Evolutionary conservation across 2,797 vertebrate species (phyloP), one percentile per base, ranked within the genome.

Genomic region (Remorina albescens): DNA sequence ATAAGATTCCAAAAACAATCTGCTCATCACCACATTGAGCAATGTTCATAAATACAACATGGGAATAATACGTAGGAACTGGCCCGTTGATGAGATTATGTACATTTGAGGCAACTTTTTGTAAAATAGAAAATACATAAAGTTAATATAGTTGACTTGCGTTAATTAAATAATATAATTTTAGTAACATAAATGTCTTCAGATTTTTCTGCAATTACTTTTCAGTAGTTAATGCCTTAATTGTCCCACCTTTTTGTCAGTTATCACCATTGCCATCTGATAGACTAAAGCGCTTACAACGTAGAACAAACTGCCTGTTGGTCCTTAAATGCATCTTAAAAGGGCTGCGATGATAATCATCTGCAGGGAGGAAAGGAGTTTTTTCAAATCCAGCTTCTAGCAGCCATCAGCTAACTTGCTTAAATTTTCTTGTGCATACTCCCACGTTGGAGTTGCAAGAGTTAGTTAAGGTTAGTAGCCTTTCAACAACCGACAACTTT

Each of bases 11-110:
- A 30, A 3, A 65, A 42, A 47, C 6, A 0, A 10, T 19, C 26
- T 18, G 42, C 26, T 32, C 1, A n/a, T n/a, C n/a, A n/a, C n/a
- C n/a, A n/a, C n/a, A n/a, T n/a, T n/a, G n/a, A n/a, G n/a, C n/a
- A n/a, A 56, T 4, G 44, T 70, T 36, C 50, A 44, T 39, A 56
- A 55, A 37, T 30, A 64, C 47, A 46, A 5, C 16, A 21, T 32
- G 6, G 34, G 11, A 69, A 10, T 15, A 0, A n/a, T 16, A 6
- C 55, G 30, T 23, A 25, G 19, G 50, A 58, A 36, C 23, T 13
- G 13, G 25, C 21, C 64, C 55, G 26, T 58, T 60, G 55, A 39
- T 78, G 32, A 25, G 34, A 30, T 61, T 4, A 26, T 7, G 46
- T 36, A 5, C 10, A 25, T 8, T 37, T 26, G 1, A 18, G 15